Evolutionary conservation across 2,888 invertebrate species (phyloP), one percentile per base, ranked within the genome.

Genomic region (Dinocampus coccinellae): DNA sequence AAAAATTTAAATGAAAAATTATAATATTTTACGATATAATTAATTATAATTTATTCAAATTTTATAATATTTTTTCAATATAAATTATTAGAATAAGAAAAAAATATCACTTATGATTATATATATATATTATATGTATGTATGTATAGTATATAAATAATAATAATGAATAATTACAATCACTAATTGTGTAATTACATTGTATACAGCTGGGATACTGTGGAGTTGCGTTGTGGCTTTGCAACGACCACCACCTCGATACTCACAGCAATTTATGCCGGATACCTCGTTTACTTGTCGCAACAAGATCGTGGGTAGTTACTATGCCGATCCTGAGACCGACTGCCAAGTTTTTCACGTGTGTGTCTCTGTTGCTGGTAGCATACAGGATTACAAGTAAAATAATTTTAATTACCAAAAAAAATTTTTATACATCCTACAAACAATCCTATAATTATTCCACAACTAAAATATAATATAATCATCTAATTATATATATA

Each of bases 261-360:
- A 89, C 78, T 88, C 88, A 33, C 88, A 88, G 76, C 89, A 89
- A 73, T 88, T 88, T 78, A 88, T 89, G 86, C 89, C 89, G 65
- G 88, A 88, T 86, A 90, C 93, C 78, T 89, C 92, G 80, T 96
- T 96, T 89, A 92, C 92, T 82, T 96, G 96, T 87, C 92, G 93
- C 83, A 93, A 93, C 79, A 94, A 95, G 86, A 95, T 95, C 83
- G 91, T 95, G 68, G 96, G 96, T 75, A 95, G 95, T 53, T 96
- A 96, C 88, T 96, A 96, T 86, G 95, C 95, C 42, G 95, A 96
- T 88, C 91, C 93, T 2, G 95, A 95, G 85, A 93, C 95, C 34
- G 93, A 94, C 84, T 96, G 96, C 88, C 95, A 95, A 86, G 94
- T 95, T 89, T 96, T 96, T 88, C 95, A 96, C 86, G 94, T 96